phyloP scores from a whole-genome alignment of 2,797 vertebrate species.

The Halcyon badia region DNA sequence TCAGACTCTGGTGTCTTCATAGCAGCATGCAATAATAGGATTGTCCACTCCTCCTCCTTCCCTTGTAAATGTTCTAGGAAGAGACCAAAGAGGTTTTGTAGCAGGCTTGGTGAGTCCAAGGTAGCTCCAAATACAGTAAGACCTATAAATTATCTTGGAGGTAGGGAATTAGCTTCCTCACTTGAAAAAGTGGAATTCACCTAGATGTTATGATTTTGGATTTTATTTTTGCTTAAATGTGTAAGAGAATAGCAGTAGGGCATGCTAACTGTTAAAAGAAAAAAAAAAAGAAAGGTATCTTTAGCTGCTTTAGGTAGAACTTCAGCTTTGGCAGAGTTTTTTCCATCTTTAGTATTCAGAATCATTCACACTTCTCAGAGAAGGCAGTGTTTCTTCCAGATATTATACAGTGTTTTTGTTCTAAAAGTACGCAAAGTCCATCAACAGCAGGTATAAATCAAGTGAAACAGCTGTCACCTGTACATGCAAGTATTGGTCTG shows the following conservation, averaged over 20 bases:
- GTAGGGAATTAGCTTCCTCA: neutral
- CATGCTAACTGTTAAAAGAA: neutral
- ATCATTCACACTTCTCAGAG: neutral
- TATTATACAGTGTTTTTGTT: neutral
- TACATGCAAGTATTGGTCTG: neutral
- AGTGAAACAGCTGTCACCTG: neutral
- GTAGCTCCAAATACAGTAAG: neutral
- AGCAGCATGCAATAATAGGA: neutral
- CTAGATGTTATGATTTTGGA: neutral
- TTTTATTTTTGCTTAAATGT: too few species aligned
- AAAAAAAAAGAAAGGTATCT: neutral
- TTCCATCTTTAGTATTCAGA: neutral
- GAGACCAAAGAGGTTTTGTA: neutral
- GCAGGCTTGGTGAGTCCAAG: neutral
- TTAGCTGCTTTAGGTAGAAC: neutral
- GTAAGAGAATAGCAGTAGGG: neutral
- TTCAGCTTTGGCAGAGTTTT: neutral
- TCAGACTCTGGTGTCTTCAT: neutral
- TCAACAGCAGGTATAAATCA: neutral
- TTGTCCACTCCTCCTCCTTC: neutral
- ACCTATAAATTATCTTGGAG: neutral
- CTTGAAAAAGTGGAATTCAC: neutral
- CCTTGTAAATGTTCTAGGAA: neutral
- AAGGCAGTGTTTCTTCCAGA: neutral
- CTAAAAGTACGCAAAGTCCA: neutral